Percentiles rank a stretch among this genome's conserved stretches.
Evolutionary conservation across 2,797 vertebrate genomes (phyloP).

Genomic region (Varecia variegata): DNA sequence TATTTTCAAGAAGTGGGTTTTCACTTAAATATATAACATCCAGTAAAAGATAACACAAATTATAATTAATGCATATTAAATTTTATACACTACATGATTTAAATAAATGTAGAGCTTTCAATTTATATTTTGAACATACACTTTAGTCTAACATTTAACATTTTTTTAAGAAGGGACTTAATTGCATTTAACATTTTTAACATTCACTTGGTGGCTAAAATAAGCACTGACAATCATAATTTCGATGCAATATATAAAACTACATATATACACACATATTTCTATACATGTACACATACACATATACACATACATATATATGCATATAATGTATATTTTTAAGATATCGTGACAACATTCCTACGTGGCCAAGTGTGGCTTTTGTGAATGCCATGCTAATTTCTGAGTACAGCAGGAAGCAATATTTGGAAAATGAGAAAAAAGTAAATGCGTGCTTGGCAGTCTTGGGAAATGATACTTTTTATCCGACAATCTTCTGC

Average conservation of each 20-base stretch:
- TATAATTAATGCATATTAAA: not conserved
- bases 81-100: not conserved
- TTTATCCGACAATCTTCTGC: not conserved
- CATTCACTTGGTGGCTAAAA: not conserved
- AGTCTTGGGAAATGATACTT: not conserved
- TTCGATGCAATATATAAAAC: not conserved
- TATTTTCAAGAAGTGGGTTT: not conserved
- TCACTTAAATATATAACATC: not conserved
- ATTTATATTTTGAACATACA: not conserved
- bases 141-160: not conserved
- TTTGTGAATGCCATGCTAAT: not conserved
- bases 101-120: not conserved
- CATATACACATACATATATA: not conserved
- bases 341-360: not conserved
- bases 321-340: not conserved
- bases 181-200: not conserved
- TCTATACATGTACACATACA: no score
- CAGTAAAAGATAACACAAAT: not conserved
- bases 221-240: not conserved
- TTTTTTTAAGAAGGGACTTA: not conserved
- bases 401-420: not conserved
- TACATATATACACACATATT: not conserved
- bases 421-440: not conserved
- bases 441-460: fast-evolving
- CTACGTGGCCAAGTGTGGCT: fast-evolving